Base-by-base conservation (phyloP, 23 tunicate genomes). In the Halocynthia aurantium region DNA sequence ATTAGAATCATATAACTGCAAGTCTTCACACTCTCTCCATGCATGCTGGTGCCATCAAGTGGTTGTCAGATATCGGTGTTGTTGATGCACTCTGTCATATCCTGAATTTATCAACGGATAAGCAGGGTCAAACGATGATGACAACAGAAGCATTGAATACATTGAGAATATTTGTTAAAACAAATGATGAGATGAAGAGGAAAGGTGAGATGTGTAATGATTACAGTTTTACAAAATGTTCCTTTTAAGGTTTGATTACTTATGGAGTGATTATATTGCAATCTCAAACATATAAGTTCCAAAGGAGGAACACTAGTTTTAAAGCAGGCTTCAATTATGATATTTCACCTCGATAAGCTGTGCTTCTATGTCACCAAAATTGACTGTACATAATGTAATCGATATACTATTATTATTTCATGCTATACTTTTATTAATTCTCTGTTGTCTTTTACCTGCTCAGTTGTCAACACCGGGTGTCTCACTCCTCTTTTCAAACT, bases 51-150 rank as follows among this genome's bases (percentile, higher is more conserved):
- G 70, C 82, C 7, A 22, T 88, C 52, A 12, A n/a, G 7, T 92
- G 98, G 98, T 64, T 86, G 21, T 62, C 84, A 31, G 77, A 73
- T 5, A 69, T 92, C 19, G 98, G 98, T 6, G 80, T 62, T 12
- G 50, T 92, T 50, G 31, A 73, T 60, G 88, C 92, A 5, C 40
- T 91, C 19, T 31, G 71, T 58, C 78, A 76, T 21, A 75, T 91
- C 18, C 81, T 91, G 53, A 50, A 50, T 13, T 18, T 71, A 7
- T 31, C 81, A 20, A 64, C 62, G 22, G 17, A 52, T n/a, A 55
- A 77, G 7, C 6, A 62, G 12, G 52, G 62, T 7, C 76, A 57
- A 19, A 22, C 70, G 21, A 22, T 11, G 12, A 65, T 55, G 62
- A 55, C 75, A 5, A 79, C 75, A 15, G 92, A 92, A 62, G 77